phyloP scores from a whole-genome alignment of 2,888 invertebrate species.

The Odontomyia ornata region DNA sequence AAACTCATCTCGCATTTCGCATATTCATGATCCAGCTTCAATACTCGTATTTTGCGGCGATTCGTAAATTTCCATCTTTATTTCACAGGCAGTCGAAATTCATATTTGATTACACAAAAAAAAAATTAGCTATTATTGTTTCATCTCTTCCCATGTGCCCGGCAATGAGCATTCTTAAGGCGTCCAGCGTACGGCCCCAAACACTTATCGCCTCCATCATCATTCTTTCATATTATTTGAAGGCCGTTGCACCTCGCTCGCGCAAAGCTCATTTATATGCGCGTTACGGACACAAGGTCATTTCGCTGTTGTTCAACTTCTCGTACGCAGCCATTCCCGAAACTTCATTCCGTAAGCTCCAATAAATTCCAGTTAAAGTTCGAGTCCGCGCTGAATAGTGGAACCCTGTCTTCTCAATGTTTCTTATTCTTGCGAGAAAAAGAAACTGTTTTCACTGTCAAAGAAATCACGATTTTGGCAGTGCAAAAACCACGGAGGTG shows the following conservation, averaged over 20 bases:
- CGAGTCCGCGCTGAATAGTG: not conserved
- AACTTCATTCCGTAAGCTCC: constrained; percentile 2
- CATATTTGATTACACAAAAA: not conserved
- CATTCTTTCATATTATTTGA: constrained; percentile 11
- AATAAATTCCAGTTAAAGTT: constrained; percentile 10
- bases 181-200: not conserved
- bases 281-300: constrained; percentile 25
- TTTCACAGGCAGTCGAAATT: not conserved
- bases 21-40: no score
- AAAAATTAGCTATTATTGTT: not conserved
- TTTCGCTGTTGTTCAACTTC: not conserved
- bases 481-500: constrained; percentile 7
- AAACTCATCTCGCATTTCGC: no score
- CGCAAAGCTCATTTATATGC: constrained; percentile 6
- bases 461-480: not conserved
- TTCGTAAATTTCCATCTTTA: not conserved
- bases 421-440: constrained; percentile 2
- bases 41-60: not conserved
- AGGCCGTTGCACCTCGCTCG: constrained; percentile 32
- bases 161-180: not conserved
- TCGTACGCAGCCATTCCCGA: constrained; percentile 5
- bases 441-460: constrained; percentile 23
- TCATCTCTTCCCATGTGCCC: not conserved
- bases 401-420: not conserved
- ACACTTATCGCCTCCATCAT: constrained; percentile 19